phyloP scores from a whole-genome alignment of 2,888 invertebrate species.

The Phortica okadai region DNA sequence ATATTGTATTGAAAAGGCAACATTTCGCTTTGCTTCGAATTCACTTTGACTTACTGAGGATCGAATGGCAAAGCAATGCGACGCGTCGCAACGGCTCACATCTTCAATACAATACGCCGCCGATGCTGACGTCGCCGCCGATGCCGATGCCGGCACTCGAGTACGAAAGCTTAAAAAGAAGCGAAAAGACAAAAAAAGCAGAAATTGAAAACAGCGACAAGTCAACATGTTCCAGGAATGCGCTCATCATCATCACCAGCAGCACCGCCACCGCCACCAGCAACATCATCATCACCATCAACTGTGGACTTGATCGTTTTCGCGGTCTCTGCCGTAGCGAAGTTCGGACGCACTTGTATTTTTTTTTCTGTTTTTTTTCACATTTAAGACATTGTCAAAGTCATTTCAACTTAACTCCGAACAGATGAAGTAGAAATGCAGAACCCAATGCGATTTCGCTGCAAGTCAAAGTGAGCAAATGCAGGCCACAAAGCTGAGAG shows the following conservation, averaged over 20 bases:
- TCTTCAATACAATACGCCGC: slow-evolving; percentile 3
- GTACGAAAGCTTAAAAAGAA: slow-evolving; percentile 14
- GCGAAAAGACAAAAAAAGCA: not conserved
- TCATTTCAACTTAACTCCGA: slow-evolving; percentile 59
- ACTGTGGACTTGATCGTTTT: slow-evolving; percentile 21
- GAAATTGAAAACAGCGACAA: not conserved
- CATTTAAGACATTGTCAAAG: slow-evolving; percentile 70
- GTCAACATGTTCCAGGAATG: slow-evolving; percentile 30
- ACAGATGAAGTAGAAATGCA: not conserved
- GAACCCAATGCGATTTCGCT: not conserved
- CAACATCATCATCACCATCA: not conserved
- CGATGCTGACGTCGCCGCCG: not conserved
- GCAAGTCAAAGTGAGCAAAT: slow-evolving; percentile 6
- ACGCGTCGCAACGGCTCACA: not conserved
- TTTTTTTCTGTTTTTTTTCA: slow-evolving; percentile 70
- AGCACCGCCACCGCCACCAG: not conserved
- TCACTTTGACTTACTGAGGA: not conserved
- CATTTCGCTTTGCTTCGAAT: not conserved
- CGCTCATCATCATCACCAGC: slow-evolving; percentile 14
- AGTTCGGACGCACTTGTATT: not conserved
- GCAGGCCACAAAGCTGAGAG: not conserved
- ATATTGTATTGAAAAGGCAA: not conserved
- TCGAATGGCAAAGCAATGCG: not conserved
- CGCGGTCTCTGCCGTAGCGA: too few relatives aligned
- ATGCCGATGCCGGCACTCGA: slow-evolving; percentile 16